Percentiles rank a stretch among this genome's conserved stretches.
Conservation (phyloP, 2,888 invertebrate species). For the Tolmerus cingulatus region DNA sequence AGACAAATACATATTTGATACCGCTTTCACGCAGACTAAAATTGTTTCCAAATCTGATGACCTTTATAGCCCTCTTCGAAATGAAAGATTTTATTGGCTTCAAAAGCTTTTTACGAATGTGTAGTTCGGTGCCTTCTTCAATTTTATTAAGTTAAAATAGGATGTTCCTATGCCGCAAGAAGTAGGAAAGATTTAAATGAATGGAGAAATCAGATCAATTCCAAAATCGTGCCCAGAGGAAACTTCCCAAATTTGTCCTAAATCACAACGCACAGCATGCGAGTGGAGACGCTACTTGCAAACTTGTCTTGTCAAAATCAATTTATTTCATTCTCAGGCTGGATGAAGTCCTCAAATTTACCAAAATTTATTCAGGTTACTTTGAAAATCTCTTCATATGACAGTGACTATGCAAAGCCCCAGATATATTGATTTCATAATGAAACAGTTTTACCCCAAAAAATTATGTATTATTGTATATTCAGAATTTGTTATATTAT, state of each 20-base stretch:
- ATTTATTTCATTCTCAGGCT: not conserved
- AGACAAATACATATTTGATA: not conserved
- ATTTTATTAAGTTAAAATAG: not conserved
- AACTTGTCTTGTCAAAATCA: not conserved
- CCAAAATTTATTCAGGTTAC: not conserved
- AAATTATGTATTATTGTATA: not conserved
- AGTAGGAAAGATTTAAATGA: not conserved
- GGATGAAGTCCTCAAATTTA: not conserved
- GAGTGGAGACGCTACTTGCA: not conserved
- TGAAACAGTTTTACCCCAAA: not conserved
- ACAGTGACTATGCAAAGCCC: not conserved
- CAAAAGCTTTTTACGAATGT: not conserved
- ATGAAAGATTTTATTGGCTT: not conserved
- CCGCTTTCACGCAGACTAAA: not conserved
- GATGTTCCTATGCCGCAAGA: not conserved
- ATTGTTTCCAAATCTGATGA: not conserved
- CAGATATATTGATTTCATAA: not conserved
- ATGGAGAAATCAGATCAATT: not conserved
- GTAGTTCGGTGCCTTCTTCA: not conserved
- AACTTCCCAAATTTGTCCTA: not conserved
- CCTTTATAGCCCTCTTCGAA: not conserved
- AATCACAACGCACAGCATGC: not conserved
- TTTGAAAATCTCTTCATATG: not conserved
- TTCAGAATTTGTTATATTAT: not conserved
- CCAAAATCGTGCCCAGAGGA: not conserved